Evolutionary conservation across 1,140 invertebrate species (phyloP), one percentile per base, ranked within the genome.

Genomic region (Harlomillsia oculata): DNA sequence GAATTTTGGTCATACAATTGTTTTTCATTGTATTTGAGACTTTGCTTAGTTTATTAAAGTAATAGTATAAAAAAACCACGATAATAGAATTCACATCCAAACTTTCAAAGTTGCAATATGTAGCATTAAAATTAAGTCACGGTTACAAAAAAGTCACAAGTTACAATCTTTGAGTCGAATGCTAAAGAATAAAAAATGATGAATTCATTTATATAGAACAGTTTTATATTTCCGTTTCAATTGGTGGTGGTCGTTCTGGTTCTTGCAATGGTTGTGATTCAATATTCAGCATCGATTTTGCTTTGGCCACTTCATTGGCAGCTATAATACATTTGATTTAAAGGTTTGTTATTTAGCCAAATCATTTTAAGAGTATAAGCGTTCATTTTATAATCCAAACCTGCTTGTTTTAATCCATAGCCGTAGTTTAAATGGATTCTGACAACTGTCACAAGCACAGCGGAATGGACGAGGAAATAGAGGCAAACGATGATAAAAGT

Each of bases 351-450:
- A n/a, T 9, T 23, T 18, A 20, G 23, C 21, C 18, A 37, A n/a
- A 29, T 40, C 23, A 28, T 40, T 29, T 44, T 9, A 43, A 45
- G 23, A 23, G 26, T 25, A 25, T 21, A 11, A 45, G 14, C 30
- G 5, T 56, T 26, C 8, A 20, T 41, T 39, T 36, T 46, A 21
- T 34, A 48, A 39, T n/a, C n/a, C 18, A 5, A 41, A 51, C 46
- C 55, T 51, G 55, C 55, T 57, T 57, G 55, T 44, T 57, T 57
- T 11, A 57, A 34, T 18, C 55, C 55, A 20, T 18, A 21, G 26
- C 49, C 55, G n/a, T 51, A 57, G 28, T 37, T 36, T 20, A 41
- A 9, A 36, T 57, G 55, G 13, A 44, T 32, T 30, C 23, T 41
- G 0, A 57, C 55, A 11, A 51, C 28, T 5, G 39, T 18, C 9